These are phyloP conservation scores for Epinephelus coioides DNA, from an alignment of 2,797 vertebrate species.

Conservation along the genomic window DNA sequence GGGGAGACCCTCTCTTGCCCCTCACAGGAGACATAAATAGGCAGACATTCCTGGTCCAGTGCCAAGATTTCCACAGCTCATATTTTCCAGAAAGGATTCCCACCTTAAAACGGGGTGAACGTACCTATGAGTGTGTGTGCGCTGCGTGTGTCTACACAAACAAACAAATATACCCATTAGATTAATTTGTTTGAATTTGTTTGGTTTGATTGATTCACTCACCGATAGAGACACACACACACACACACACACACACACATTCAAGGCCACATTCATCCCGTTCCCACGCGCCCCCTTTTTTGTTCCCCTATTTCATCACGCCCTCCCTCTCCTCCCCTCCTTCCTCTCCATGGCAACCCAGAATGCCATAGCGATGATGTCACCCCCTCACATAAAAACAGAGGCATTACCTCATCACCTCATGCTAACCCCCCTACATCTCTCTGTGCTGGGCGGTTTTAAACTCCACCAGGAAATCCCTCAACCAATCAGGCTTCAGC, in stretches of 20 bases:
- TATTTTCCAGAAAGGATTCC: constrained; percentile 15
- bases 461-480: constrained; percentile 58
- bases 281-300: constrained; percentile 48
- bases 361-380: constrained; percentile 82
- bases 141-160: neutral
- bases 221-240: neutral
- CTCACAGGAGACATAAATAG: constrained; percentile 66
- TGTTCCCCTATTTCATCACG: constrained; percentile 31
- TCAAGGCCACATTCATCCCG: constrained; percentile 40
- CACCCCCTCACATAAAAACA: constrained; percentile 62
- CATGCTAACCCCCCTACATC: constrained; percentile 34
- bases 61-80: constrained; percentile 48
- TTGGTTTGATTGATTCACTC: neutral
- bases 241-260: constrained; percentile 19
- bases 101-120: neutral
- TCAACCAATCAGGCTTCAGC: constrained; percentile 65
- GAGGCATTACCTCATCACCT: constrained; percentile 78
- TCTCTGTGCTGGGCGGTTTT: constrained; percentile 48
- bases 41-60: constrained; percentile 41
- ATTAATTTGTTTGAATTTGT: neutral
- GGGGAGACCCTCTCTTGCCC: constrained; percentile 50
- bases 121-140: neutral
- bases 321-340: constrained; percentile 1
- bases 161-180: neutral
- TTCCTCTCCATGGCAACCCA: constrained; percentile 60